Base-by-base conservation (phyloP, 2,797 vertebrate genomes). In the Acrocephalus scirpaceus region DNA sequence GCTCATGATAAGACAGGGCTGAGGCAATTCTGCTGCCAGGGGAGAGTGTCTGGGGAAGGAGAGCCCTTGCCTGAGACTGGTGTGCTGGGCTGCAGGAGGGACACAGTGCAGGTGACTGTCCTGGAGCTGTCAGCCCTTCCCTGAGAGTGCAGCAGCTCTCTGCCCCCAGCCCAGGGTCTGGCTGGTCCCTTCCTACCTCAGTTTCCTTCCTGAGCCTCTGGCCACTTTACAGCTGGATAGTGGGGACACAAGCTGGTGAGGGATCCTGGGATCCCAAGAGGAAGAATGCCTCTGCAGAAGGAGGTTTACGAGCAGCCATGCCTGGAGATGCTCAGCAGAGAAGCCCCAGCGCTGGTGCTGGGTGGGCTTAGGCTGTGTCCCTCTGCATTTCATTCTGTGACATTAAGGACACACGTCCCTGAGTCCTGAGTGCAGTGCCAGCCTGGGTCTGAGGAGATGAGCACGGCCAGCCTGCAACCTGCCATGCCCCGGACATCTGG, bases 81-180 rank as follows among this genome's bases (percentile, higher is more conserved):
- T 11, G 47, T 32, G 75, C 57, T 54, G 72, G 32, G 48, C 13
- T 22, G 3, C 47, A 18, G 44, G 14, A 40, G 20, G 48, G 38
- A 38, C 2, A 3, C 22, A 14, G 65, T 1, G 2, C 7, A 3
- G 72, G 62, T n/a, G 30, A 9, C 23, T 2, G 0, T n/a, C 50
- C 67, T 9, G 2, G n/a, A 23, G n/a, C 79, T 1, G 0, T 6
- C 71, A 64, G 67, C 26, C 23, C 40, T 40, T 2, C 3, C 1
- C 3, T 10, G 62, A 27, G 22, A n/a, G 15, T 3, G 3, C 44
- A 54, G 40, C 9, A 4, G 22, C 2, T 11, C 50, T 56, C 36
- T 79, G 69, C 1, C n/a, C n/a, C n/a, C 45, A 48, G 13, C 53
- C 54, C 0, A 0, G 54, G 8, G 0, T 54, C 66, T 36, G 7